Base-by-base conservation (phyloP, 2,797 vertebrate genomes). In the Champsocephalus esox region DNA sequence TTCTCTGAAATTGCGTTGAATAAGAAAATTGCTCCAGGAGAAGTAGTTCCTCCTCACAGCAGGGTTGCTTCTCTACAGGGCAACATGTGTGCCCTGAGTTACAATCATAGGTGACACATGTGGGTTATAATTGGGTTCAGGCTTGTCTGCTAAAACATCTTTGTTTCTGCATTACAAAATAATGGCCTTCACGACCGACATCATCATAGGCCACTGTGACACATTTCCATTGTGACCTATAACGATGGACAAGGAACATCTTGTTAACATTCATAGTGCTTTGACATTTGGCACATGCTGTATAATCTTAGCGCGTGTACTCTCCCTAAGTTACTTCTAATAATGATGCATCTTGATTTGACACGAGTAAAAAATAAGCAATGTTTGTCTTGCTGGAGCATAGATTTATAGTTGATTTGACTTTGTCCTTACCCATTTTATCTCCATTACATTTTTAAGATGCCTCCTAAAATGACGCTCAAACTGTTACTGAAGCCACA, bases 61-160 rank as follows among this genome's bases (percentile, higher is more conserved):
- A 51, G 62, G 48, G 49, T 21, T 19, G 49, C 21, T 48, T 14
- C 69, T 79, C 44, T 41, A 48, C 11, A 19, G 60, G 6, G 12
- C 52, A 49, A 43, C 57, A 77, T 24, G 17, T 38, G n/a, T n/a
- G n/a, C n/a, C n/a, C 45, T 21, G 10, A 58, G 32, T 24, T 46
- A 41, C 19, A 34, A n/a, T 24, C 17, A 69, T 32, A 24, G 14
- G 7, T 50, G 49, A 62, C 46, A 50, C 13, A 32, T 64, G 43
- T 70, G 16, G 4, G 9, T 58, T 74, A 69, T 48, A 63, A 79
- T 60, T 79, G 19, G 19, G 11, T 55, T 70, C 38, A 28, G 13
- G 12, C 21, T 63, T 1, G 3, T 43, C 12, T n/a, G 11, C 55
- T 8, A 14, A 73, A 74, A 62, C 51, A 1, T 4, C 16, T 48